Base-by-base conservation (phyloP, 2,888 invertebrate genomes). In the Cosmia trapezina region DNA sequence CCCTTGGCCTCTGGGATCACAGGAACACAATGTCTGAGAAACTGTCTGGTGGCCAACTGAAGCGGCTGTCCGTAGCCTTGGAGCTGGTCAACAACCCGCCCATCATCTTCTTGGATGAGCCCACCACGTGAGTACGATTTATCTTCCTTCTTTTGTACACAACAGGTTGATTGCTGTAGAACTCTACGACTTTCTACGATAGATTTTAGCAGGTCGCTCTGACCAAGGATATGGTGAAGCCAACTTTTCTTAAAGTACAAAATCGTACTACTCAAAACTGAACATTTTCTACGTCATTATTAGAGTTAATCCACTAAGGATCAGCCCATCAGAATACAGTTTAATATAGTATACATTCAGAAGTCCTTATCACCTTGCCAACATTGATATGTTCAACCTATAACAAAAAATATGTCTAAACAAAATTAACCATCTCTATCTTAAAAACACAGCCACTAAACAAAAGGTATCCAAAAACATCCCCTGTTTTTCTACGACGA, bases 31-130 rank as follows among this genome's bases (percentile, higher is more conserved):
- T 97, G 87, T 97, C 97, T 0, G 97, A 97, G 78, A 93, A 94
- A 68, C 94, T 98, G 22, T 98, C 98, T 1, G 98, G 98, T 4
- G 98, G 98, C 1, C 98, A 98, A 93, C 96, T 97, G 64, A 98
- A 98, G 89, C 95, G 98, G 19, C 96, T 98, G 7, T 97, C 98
- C 0, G 97, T 98, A 7, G 98, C 98, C 0, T 91, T 98, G 81
- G 98, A 98, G 91, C 95, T 98, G 70, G 98, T 98, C 81, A 98
- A 98, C 93, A 98, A 98, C 91, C 98, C 98, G 14, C 98, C 98
- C 0, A 97, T 98, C 54, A 97, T 98, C 91, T 98, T 98, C 91
- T 94, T 98, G 85, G 98, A 98, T 91, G 98, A 98, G 91, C 98
- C 98, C 37, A 98, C 98, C 4, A 98, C 98, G 98, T 98, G 92